A percentile compares a stretch with the other conserved stretches of the same genome.
phyloP scores from a whole-genome alignment of 2,888 invertebrate species.

The Hydroisotoma schaefferi region DNA sequence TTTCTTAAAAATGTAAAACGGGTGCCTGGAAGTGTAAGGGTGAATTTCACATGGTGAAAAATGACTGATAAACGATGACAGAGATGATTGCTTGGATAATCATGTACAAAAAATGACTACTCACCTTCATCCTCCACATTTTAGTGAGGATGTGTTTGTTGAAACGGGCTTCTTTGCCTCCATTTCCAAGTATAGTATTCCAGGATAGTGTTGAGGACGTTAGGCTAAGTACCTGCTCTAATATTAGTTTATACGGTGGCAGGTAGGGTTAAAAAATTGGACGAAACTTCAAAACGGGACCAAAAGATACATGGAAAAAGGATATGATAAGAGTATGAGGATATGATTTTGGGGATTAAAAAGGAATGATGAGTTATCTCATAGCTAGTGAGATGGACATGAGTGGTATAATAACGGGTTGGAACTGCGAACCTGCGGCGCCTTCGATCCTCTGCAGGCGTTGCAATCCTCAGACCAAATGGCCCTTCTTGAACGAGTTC shows the following conservation, averaged over 20 bases:
- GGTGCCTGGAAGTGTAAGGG: not conserved
- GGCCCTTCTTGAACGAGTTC: constrained; percentile 21
- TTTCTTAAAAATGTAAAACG: too few species aligned
- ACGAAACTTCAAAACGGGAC: too few species aligned
- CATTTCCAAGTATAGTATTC: too few species aligned
- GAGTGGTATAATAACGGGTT: constrained; percentile 41
- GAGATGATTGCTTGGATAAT: constrained; percentile 38
- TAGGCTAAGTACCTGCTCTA: too few species aligned
- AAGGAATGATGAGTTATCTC: constrained; percentile 43
- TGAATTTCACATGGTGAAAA: constrained; percentile 33
- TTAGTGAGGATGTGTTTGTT: too few species aligned
- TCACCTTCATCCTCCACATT: too few species aligned
- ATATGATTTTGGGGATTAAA: not conserved
- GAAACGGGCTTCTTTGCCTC: too few species aligned
- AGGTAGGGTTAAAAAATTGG: too few species aligned
- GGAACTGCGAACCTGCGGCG: constrained; percentile 39
- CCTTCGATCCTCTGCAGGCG: constrained; percentile 38
- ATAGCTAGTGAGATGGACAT: constrained; percentile 10
- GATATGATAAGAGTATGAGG: not conserved
- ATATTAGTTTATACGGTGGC: too few species aligned
- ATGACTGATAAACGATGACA: constrained; percentile 45
- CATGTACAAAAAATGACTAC: too few species aligned
- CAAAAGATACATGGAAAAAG: not conserved
- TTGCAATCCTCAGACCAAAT: constrained; percentile 37
- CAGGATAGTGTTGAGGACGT: too few species aligned